These are phyloP conservation scores for Pemphredon lugubris DNA, from an alignment of 2,888 invertebrate genomes.

Conservation along the genomic window DNA sequence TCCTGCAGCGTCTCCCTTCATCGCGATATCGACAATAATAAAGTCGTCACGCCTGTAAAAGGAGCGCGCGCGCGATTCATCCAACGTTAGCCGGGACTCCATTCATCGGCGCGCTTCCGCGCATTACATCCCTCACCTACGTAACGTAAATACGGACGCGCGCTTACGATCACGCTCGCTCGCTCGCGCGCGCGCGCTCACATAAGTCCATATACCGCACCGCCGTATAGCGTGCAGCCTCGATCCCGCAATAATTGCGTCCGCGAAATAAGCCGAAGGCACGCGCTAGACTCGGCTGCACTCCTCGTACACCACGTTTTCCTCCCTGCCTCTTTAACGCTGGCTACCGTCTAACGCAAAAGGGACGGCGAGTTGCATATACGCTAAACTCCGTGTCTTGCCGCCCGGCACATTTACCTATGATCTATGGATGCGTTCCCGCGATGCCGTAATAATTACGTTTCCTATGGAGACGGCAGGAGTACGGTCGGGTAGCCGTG, in stretches of 20 bases:
- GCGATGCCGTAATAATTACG: slow-evolving; percentile 72
- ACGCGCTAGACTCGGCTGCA: slow-evolving; percentile 13
- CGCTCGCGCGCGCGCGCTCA: too few species aligned
- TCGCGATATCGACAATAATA: slow-evolving; percentile 56
- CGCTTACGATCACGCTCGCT: too few species aligned
- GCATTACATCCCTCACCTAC: slow-evolving; percentile 26
- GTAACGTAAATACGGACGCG: not conserved
- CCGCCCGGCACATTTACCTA: slow-evolving; percentile 58
- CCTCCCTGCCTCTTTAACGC: too few species aligned
- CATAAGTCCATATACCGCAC: not conserved
- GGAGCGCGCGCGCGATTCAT: slow-evolving; percentile 56
- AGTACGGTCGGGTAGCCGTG: slow-evolving; percentile 11
- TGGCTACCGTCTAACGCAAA: too few species aligned
- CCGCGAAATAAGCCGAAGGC: slow-evolving; percentile 38
- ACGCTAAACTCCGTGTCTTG: too few species aligned
- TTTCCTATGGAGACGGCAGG: slow-evolving; percentile 33
- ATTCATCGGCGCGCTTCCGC: slow-evolving; percentile 53
- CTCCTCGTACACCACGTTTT: too few species aligned
- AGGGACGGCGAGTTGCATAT: too few species aligned
- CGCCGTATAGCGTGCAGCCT: slow-evolving; percentile 5
- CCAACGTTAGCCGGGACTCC: slow-evolving; percentile 49
- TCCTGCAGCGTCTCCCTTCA: slow-evolving; percentile 23
- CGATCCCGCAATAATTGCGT: slow-evolving; percentile 56
- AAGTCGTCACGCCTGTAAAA: slow-evolving; percentile 58
- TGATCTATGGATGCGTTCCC: slow-evolving; percentile 65